Evolutionary conservation across 1,140 invertebrate species (phyloP).

Genomic region (Microplitis mediator): DNA sequence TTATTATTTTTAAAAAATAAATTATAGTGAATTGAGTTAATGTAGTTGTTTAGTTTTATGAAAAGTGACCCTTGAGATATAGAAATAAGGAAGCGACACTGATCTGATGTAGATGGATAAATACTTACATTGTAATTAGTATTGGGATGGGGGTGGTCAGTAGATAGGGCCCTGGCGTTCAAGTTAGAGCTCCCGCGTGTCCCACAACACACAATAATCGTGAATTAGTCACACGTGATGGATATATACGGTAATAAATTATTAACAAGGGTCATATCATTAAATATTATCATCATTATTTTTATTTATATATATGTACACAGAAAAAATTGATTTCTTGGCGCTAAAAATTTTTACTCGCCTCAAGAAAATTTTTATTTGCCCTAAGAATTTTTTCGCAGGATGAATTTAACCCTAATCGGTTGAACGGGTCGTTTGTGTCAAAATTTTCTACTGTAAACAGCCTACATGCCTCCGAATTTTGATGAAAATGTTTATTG

Average conservation of each 20-base stretch:
- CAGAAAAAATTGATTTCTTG: too few species aligned
- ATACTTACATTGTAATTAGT: slow-evolving; percentile 62
- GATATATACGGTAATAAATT: slow-evolving; percentile 45
- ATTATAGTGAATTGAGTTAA: background rate
- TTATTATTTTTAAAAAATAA: background rate
- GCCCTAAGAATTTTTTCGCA: too few species aligned
- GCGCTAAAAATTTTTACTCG: too few species aligned
- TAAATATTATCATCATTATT: background rate
- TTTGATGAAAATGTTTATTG: too few species aligned
- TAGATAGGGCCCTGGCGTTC: slow-evolving; percentile 60
- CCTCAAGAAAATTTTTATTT: too few species aligned
- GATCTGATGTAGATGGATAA: slow-evolving; percentile 55
- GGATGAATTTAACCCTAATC: too few species aligned
- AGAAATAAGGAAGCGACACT: slow-evolving; percentile 45
- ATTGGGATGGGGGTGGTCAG: slow-evolving; percentile 61
- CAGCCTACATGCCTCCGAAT: too few species aligned
- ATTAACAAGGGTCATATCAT: slow-evolving; percentile 19
- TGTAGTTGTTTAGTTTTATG: background rate
- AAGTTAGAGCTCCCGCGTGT: slow-evolving; percentile 60
- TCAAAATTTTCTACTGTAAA: too few species aligned
- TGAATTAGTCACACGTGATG: slow-evolving; percentile 54
- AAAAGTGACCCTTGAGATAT: background rate
- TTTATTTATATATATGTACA: slow-evolving; percentile 5
- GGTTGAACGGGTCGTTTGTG: too few species aligned
- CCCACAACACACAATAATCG: slow-evolving; percentile 61